Percentiles rank a stretch among this genome's conserved stretches.
These are phyloP conservation scores for Coranthus polyacanthus DNA, from an alignment of 2,797 vertebrate genomes.

Conservation along the genomic window DNA sequence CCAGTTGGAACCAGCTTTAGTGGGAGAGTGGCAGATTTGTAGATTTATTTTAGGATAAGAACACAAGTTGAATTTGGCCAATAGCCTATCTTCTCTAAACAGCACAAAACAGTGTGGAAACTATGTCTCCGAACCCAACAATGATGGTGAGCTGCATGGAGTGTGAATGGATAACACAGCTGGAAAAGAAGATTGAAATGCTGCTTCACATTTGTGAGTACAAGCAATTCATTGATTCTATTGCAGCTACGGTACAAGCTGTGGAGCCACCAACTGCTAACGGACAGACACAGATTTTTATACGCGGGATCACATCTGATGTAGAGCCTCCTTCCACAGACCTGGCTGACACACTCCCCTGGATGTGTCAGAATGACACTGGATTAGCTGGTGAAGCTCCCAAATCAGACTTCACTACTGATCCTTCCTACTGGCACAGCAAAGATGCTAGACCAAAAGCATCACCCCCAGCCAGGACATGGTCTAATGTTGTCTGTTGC, in stretches of 20 bases:
- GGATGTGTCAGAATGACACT: neutral
- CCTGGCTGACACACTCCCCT: constrained; percentile 1
- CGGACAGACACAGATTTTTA: neutral
- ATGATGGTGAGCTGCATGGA: too few relatives aligned
- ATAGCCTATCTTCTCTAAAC: too few relatives aligned
- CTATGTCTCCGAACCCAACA: too few relatives aligned
- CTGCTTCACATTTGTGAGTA: neutral
- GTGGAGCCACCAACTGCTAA: neutral
- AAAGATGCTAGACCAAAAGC: too few relatives aligned
- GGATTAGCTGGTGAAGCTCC: neutral
- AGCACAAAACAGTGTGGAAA: too few relatives aligned
- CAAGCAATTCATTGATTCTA: constrained; percentile 9
- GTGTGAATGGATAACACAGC: too few relatives aligned
- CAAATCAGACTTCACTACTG: neutral
- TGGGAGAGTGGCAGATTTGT: too few relatives aligned
- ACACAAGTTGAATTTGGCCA: too few relatives aligned
- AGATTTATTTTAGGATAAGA: too few relatives aligned
- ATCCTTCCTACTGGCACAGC: neutral
- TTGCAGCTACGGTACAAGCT: neutral
- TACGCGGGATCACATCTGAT: constrained; percentile 18
- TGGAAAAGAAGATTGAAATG: constrained; percentile 14
- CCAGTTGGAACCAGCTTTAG: too few relatives aligned
- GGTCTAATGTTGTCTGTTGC: neutral
- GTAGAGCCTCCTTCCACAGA: neutral
- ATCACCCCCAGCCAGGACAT: too few relatives aligned